Base-by-base conservation (phyloP, 2,113 vertebrate genomes). In the Pica pica region DNA sequence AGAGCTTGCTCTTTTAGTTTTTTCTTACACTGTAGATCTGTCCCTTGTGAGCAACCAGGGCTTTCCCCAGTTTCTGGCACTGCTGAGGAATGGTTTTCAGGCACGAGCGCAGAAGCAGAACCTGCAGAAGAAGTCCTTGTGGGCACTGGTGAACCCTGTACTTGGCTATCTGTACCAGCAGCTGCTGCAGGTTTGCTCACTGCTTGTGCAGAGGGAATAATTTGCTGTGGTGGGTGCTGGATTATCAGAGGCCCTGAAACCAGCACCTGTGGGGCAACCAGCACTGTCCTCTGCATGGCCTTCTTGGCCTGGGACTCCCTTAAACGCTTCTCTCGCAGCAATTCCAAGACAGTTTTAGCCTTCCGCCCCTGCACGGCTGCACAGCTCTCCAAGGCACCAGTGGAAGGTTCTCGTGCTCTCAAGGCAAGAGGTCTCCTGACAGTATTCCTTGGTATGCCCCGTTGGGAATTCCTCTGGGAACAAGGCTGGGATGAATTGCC, bases 321-420 rank as follows among this genome's bases (percentile, higher is more conserved):
- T 3, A 95, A 93, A 14, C 97, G 89, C 74, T 98, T 97, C 78
- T 98, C 98, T 9, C 83, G 79, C 22, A 99, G 97, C 42, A 98
- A 76, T 49, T 98, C 95, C 0, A 85, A 98, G 76, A 99, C 98
- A 0, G 98, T 98, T 95, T 98, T 98, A 41, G 39, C 39, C 39
- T 41, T 41, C 39, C 12, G 39, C 39, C 39, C 39, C 39, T 22
- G 37, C 3, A 10, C 1, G 1, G 31, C 57, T 15, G n/a, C 1
- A 0, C 64, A 4, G 28, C 50, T 15, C 7, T 71, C 17, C 0
- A 0, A 16, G n/a, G 7, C 26, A 52, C 53, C 16, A 7, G 16
- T 16, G 4, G 23, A 42, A 11, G 9, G 16, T 10, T 57, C 11
- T 5, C 27, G 21, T 39, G 44, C 74, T 31, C 64, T 80, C 33